Evolutionary conservation across 1,140 invertebrate species (phyloP).

Genomic region (Neomicropteryx cornuta): DNA sequence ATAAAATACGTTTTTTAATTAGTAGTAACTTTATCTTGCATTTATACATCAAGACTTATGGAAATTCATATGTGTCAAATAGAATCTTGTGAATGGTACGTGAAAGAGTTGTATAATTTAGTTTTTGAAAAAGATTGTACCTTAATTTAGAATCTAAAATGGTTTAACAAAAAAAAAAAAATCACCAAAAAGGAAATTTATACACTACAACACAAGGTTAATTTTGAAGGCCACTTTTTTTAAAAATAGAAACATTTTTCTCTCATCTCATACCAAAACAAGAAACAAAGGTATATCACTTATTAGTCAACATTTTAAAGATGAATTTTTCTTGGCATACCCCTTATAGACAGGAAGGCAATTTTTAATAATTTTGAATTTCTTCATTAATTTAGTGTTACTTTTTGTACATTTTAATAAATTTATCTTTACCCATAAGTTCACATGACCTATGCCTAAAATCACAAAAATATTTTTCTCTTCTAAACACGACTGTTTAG

Average conservation of each 20-base stretch:
- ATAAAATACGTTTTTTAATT: too few species aligned
- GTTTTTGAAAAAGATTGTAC: too few species aligned
- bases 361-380: too few species aligned
- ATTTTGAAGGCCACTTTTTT: constrained; percentile 11
- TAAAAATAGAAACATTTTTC: too few species aligned
- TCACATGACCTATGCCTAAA: constrained; percentile 14
- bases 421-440: constrained; percentile 14
- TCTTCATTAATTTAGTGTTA: constrained; percentile 13
- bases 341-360: constrained; percentile 17
- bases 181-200: constrained; percentile 7
- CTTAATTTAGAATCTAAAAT: constrained; percentile 4
- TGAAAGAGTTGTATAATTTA: too few species aligned
- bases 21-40: too few species aligned
- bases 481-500: constrained; percentile 11
- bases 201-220: too few species aligned
- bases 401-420: constrained; percentile 13
- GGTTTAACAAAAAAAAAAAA: constrained; percentile 7
- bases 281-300: too few species aligned
- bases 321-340: constrained; percentile 15
- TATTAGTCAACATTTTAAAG: constrained; percentile 11
- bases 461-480: constrained; percentile 15
- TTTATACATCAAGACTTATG: too few species aligned
- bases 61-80: too few species aligned
- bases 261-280: constrained; percentile 7
- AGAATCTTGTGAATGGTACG: too few species aligned